Base-by-base conservation (phyloP, 2,113 vertebrate genomes). In the Phainopepla nitens region DNA sequence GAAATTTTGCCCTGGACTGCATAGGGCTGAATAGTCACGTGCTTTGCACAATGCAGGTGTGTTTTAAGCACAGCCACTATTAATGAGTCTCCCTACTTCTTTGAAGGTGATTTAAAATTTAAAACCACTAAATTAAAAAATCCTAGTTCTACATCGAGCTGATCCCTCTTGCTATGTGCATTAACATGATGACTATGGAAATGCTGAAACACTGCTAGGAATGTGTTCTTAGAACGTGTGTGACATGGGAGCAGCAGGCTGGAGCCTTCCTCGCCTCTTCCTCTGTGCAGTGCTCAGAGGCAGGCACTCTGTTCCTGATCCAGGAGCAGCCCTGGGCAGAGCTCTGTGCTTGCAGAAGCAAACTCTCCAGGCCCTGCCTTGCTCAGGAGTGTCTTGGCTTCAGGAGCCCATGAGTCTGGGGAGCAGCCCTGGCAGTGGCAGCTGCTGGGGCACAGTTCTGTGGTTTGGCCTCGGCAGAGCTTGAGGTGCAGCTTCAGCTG, bases 261-360 rank as follows among this genome's bases (percentile, higher is more conserved):
- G 23, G 87, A 79, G 31, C 47, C 47, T 42, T 87, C 58, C 35
- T 4, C 41, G 28, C 28, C 71, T 72, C 39, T 60, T 31, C 18
- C 31, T 0, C 7, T 11, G 42, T 65, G 33, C 15, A 4, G 7
- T 0, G 20, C 11, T 11, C 14, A 15, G 51, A 17, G 58, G 13
- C 27, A 9, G 25, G 36, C 22, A 3, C 31, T 0, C 41, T 4
- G 50, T 7, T 56, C 72, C 35, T 10, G 44, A 13, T 16, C 33
- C 58, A 5, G 3, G 3, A 47, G 65, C 78, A 81, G 73, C 53
- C 79, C 31, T 14, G 10, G 3, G 10, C 19, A 17, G 36, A 56
- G 33, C 5, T 27, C 50, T 29, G 3, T 5, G 29, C 27, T 23
- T 8, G 33, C 27, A 33, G 33, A 13, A 8, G 19, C 36, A 35